phyloP scores from a whole-genome alignment of 2,113 vertebrate genomes.

The Cheirogaleus medius region DNA sequence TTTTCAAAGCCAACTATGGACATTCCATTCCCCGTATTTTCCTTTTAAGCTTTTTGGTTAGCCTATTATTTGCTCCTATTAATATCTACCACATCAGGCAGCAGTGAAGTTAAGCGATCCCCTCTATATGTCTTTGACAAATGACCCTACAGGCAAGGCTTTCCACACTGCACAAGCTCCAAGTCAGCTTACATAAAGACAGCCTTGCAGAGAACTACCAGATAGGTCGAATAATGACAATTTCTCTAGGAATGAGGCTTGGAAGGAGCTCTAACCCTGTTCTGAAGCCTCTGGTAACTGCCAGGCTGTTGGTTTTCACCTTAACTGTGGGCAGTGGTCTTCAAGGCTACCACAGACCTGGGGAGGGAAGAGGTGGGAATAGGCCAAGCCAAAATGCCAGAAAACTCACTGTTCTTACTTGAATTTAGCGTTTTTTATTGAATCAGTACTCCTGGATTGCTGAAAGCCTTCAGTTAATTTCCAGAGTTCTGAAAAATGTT shows the following conservation, averaged over 20 bases:
- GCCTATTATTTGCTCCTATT: background rate
- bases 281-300: background rate
- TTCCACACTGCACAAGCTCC: background rate
- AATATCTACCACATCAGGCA: background rate
- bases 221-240: background rate
- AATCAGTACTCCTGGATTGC: background rate
- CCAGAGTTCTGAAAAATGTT: slow-evolving; percentile 4
- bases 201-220: background rate
- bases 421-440: background rate
- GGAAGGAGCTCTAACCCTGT: background rate
- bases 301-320: background rate
- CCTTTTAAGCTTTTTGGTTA: background rate
- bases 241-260: background rate
- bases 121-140: background rate
- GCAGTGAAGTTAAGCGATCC: background rate
- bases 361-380: background rate
- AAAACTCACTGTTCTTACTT: background rate
- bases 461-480: background rate
- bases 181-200: background rate
- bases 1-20: background rate
- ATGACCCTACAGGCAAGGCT: background rate
- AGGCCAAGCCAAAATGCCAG: background rate
- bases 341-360: background rate
- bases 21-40: background rate
- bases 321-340: background rate